Evolutionary conservation across 2,113 vertebrate genomes (phyloP).

Genomic region (Petrocephalus zakoni): DNA sequence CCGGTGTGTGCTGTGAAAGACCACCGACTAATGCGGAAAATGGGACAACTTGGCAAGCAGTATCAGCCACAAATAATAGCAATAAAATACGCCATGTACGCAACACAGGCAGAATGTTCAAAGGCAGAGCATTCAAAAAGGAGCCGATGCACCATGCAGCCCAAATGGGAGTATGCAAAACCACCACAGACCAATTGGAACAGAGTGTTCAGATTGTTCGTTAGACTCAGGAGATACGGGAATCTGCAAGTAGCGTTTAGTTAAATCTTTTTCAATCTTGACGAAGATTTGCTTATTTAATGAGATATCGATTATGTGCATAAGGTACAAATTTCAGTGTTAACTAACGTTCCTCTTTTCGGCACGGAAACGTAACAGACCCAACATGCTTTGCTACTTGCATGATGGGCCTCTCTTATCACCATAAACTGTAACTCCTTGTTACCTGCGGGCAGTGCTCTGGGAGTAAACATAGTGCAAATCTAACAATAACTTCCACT

Average conservation of each 20-base stretch:
- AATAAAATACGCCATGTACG: not conserved
- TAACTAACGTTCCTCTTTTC: not conserved
- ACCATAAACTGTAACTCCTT: not conserved
- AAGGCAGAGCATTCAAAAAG: not conserved
- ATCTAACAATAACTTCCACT: not conserved
- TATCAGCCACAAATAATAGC: not conserved
- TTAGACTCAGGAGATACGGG: not conserved
- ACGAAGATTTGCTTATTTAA: not conserved
- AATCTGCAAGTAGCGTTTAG: not conserved
- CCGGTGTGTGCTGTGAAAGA: too few relatives aligned
- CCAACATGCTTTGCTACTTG: not conserved
- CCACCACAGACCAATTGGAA: not conserved
- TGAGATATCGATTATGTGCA: not conserved
- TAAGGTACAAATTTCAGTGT: not conserved
- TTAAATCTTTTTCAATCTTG: not conserved
- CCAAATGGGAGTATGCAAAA: not conserved
- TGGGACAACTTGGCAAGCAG: not conserved
- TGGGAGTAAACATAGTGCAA: conserved; percentile 5
- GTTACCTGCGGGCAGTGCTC: not conserved
- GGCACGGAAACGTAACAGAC: not conserved
- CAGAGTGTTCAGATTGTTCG: not conserved
- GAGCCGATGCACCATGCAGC: not conserved
- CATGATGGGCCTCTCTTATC: not conserved
- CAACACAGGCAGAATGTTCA: not conserved
- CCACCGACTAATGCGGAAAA: not conserved